Conservation (phyloP, 2,888 invertebrate species). For the Diaprepes abbreviatus region DNA sequence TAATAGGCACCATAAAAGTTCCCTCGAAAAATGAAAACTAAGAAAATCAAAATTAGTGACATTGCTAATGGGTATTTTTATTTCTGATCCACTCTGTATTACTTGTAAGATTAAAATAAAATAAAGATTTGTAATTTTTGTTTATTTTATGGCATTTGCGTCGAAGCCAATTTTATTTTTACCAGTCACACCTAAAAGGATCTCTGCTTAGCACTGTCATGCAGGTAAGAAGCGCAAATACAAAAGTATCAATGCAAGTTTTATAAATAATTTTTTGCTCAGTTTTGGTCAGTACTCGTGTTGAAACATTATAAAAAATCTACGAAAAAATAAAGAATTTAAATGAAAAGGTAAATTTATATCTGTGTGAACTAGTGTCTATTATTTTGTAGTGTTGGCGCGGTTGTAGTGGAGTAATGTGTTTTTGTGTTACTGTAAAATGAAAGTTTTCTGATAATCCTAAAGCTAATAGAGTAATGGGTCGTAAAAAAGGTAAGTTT, state of each 20-base stretch:
- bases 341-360: neutral
- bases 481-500: constrained; percentile 35
- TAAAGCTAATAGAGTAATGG: constrained; percentile 6
- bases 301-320: neutral
- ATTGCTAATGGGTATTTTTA: neutral
- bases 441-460: neutral
- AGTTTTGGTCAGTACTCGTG: neutral
- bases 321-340: neutral
- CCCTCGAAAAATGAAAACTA: too few relatives aligned
- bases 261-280: constrained; percentile 5
- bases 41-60: too few relatives aligned
- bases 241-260: neutral
- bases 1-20: too few relatives aligned
- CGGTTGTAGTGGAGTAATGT: neutral
- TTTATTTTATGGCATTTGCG: constrained; percentile 34
- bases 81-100: neutral
- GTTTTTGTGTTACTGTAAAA: neutral
- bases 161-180: constrained; percentile 42
- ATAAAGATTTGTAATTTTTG: constrained; percentile 3
- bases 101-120: neutral
- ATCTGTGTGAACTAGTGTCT: neutral
- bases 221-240: constrained; percentile 26
- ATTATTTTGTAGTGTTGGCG: constrained; percentile 4
- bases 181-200: constrained; percentile 33
- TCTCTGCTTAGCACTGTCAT: constrained; percentile 7